Conservation (phyloP, 2,113 vertebrate species). For the Malurus melanocephalus region DNA sequence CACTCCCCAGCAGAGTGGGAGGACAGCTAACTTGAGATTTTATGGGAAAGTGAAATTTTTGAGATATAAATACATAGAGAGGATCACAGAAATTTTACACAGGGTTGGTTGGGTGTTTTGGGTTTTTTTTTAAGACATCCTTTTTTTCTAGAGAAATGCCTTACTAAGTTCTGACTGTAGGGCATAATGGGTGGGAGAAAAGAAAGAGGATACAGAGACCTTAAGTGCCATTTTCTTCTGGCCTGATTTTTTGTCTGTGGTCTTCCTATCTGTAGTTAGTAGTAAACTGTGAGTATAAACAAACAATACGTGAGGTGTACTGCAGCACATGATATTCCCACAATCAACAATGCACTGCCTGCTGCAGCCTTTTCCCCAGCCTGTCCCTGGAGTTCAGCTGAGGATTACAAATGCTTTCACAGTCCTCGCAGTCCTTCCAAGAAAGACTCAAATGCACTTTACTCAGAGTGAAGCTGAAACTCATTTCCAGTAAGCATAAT, state of each 20-base stretch:
- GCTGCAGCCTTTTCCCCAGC: neutral
- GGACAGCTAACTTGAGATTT: constrained; percentile 44
- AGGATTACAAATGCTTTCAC: neutral
- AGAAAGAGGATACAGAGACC: neutral
- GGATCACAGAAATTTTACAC: neutral
- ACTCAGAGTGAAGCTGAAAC: neutral
- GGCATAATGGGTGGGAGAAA: neutral
- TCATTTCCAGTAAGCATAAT: neutral
- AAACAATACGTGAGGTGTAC: neutral
- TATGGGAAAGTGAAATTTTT: constrained; percentile 36
- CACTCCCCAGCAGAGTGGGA: constrained; percentile 56
- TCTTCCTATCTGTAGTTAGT: neutral
- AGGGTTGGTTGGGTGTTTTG: neutral
- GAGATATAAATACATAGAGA: constrained; percentile 32
- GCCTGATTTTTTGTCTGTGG: neutral
- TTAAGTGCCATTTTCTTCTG: neutral
- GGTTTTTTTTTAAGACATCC: neutral
- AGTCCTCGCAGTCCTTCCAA: neutral
- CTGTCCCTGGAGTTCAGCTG: neutral
- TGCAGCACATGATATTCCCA: neutral
- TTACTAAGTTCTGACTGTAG: neutral
- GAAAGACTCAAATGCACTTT: neutral
- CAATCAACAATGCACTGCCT: neutral
- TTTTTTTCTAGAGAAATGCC: neutral
- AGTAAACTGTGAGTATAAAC: neutral